These are phyloP conservation scores for Drosophila neocordata DNA, from an alignment of 1,140 invertebrate genomes.

Conservation along the genomic window DNA sequence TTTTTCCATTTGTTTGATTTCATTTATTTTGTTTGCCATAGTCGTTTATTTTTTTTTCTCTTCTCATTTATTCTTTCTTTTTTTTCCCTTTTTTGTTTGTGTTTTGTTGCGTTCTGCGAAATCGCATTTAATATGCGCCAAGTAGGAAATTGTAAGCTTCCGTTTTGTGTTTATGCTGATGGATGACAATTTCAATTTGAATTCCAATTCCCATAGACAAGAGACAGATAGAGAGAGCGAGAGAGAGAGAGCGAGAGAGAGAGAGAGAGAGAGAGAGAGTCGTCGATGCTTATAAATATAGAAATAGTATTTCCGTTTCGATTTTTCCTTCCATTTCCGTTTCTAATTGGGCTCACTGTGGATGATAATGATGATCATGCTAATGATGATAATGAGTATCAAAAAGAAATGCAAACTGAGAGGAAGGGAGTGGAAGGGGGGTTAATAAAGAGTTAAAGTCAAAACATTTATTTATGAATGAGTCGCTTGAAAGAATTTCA, in stretches of 20 bases:
- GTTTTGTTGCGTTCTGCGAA: conserved; percentile 31
- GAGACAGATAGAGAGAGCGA: not conserved
- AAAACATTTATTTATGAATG: conserved; percentile 60
- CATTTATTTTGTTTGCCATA: not conserved
- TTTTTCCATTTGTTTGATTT: conserved; percentile 33
- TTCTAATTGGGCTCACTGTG: conserved; percentile 52
- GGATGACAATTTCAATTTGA: conserved; percentile 69
- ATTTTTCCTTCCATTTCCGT: conserved; percentile 63
- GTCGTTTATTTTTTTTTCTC: not conserved
- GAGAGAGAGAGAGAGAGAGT: not conserved
- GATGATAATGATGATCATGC: not conserved
- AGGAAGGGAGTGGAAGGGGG: too few species aligned
- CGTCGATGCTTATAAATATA: conserved; percentile 57
- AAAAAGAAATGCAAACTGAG: not conserved
- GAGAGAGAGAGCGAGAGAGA: not conserved
- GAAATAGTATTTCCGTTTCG: conserved; percentile 69
- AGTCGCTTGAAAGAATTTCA: conserved; percentile 65
- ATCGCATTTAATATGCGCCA: conserved; percentile 66
- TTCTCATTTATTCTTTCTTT: too few species aligned
- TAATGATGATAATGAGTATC: not conserved
- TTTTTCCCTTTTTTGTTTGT: conserved; percentile 1
- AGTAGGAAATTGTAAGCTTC: conserved; percentile 78
- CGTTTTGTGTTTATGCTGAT: conserved; percentile 69
- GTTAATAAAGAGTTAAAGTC: not conserved
- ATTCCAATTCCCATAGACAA: conserved; percentile 52